These are phyloP conservation scores for Podarcis siculus DNA, from an alignment of 2,797 vertebrate species.

Conservation along the genomic window DNA sequence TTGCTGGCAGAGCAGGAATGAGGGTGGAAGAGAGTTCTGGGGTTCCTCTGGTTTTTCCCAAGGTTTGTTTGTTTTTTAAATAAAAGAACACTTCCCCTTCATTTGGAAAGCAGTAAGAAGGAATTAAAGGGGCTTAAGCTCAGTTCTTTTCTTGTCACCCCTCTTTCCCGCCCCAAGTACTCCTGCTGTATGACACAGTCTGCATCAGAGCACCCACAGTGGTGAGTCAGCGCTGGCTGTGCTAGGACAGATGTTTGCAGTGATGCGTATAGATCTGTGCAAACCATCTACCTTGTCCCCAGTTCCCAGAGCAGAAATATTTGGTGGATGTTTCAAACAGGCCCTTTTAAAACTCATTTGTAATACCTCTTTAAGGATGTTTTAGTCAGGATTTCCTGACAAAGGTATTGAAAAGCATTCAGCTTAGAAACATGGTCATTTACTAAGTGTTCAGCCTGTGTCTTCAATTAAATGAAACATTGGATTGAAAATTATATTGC, in stretches of 20 bases:
- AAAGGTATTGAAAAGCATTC: conserved; percentile 6
- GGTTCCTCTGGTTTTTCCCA: too few relatives aligned
- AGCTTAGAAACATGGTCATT: conserved; percentile 20
- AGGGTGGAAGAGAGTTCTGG: too few relatives aligned
- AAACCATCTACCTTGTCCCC: background rate
- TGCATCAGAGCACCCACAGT: background rate
- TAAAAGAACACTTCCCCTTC: too few relatives aligned
- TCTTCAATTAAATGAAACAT: background rate
- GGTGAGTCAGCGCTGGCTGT: background rate
- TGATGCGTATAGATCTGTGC: rapidly evolving
- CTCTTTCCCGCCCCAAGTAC: background rate
- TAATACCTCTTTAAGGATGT: background rate
- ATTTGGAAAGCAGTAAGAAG: too few relatives aligned
- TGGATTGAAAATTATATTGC: background rate
- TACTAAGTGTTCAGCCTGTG: background rate
- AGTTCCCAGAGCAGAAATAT: background rate
- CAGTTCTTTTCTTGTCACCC: background rate
- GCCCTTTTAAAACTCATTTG: background rate
- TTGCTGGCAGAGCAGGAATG: too few relatives aligned
- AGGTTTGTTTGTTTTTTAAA: too few relatives aligned
- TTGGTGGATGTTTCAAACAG: conserved; percentile 10
- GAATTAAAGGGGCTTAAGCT: too few relatives aligned
- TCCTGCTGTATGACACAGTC: background rate
- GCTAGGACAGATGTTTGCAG: background rate
- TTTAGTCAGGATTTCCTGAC: background rate